Evolutionary conservation across 2,113 vertebrate species (phyloP).

Genomic region (Tachycineta bicolor): DNA sequence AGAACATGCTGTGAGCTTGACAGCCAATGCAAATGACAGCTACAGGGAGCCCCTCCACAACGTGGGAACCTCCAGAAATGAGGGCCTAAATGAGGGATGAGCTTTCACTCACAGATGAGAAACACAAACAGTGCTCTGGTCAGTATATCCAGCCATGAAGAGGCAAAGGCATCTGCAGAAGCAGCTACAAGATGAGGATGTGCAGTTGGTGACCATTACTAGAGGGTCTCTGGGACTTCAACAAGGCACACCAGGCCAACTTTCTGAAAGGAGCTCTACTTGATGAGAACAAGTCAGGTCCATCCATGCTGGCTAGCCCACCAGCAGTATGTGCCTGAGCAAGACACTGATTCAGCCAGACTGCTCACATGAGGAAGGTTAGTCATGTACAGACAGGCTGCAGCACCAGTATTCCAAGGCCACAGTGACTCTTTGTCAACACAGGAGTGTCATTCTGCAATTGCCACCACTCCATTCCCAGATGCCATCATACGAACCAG

Average conservation of each 20-base stretch:
- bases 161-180: not conserved
- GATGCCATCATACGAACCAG: not conserved
- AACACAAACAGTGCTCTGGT: not conserved
- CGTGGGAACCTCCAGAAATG: not conserved
- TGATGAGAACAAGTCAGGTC: not conserved
- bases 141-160: not conserved
- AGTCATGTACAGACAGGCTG: not conserved
- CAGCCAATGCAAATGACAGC: not conserved
- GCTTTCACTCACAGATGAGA: not conserved
- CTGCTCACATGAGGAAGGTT: not conserved
- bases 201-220: not conserved
- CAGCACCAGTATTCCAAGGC: not conserved
- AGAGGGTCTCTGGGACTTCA: not conserved
- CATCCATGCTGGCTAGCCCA: not conserved
- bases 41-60: not conserved
- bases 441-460: not conserved
- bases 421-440: not conserved
- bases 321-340: not conserved
- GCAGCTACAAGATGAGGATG: not conserved
- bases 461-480: not conserved
- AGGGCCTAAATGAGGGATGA: not conserved
- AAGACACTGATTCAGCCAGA: not conserved
- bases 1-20: not conserved
- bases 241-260: not conserved
- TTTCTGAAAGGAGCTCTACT: not conserved